These are phyloP conservation scores for Drosophila meridiana DNA, from an alignment of 2,888 invertebrate species.

Conservation along the genomic window DNA sequence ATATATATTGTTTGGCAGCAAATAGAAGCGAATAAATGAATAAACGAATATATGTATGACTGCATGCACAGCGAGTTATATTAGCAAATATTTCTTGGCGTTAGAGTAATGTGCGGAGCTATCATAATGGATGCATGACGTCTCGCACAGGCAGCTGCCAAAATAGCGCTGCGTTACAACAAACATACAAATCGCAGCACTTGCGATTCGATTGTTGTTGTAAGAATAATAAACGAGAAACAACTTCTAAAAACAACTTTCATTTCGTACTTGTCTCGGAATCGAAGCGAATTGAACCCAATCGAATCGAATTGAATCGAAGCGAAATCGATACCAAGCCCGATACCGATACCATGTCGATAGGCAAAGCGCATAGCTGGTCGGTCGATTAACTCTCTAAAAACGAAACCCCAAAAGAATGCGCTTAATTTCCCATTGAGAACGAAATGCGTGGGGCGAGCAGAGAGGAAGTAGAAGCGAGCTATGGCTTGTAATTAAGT, in stretches of 20 bases:
- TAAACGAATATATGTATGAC: constrained; percentile 10
- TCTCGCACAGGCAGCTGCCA: constrained; percentile 62
- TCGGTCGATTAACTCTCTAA: constrained; percentile 9
- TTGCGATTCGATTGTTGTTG: constrained; percentile 57
- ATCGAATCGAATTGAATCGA: constrained; percentile 1
- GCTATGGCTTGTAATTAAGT: constrained; percentile 73
- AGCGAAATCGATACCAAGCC: constrained; percentile 12
- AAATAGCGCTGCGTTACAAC: constrained; percentile 65
- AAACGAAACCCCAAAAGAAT: constrained; percentile 58
- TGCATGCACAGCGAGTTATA: constrained; percentile 5
- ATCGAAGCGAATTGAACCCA: constrained; percentile 11
- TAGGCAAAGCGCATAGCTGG: constrained; percentile 20
- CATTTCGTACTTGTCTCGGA: constrained; percentile 66
- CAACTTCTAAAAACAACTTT: constrained; percentile 78
- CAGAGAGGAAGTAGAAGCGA: constrained; percentile 15
- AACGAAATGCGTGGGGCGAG: constrained; percentile 30
- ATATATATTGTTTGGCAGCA: constrained; percentile 68
- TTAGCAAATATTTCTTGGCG: constrained; percentile 9
- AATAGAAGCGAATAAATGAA: constrained; percentile 56
- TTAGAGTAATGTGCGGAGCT: constrained; percentile 32
- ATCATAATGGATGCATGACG: constrained; percentile 57
- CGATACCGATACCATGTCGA: constrained; percentile 10
- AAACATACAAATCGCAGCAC: constrained; percentile 61
- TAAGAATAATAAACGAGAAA: constrained; percentile 74
- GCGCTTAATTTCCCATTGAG: constrained; percentile 56